These are phyloP conservation scores for Anarrhichthys ocellatus DNA, from an alignment of 2,113 vertebrate genomes.

Conservation along the genomic window DNA sequence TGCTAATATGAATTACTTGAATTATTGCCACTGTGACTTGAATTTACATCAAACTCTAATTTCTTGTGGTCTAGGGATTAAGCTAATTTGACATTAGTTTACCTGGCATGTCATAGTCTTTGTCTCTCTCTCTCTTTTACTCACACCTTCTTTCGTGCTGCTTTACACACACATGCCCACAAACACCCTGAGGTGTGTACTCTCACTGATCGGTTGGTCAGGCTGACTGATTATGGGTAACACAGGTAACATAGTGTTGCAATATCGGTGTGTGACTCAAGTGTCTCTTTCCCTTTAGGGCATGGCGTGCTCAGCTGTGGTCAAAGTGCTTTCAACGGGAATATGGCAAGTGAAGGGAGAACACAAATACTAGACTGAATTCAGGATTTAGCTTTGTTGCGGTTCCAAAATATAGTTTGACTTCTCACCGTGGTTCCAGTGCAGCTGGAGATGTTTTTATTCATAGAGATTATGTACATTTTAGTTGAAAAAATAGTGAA, in stretches of 20 bases:
- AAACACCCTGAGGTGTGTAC: constrained; percentile 24
- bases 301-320: constrained; percentile 21
- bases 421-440: neutral
- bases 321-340: constrained; percentile 23
- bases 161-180: neutral
- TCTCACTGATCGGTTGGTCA: constrained; percentile 37
- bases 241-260: constrained; percentile 15
- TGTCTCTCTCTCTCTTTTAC: neutral
- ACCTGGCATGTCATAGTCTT: neutral
- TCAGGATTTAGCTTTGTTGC: constrained; percentile 11
- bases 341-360: neutral
- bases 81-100: constrained; percentile 13
- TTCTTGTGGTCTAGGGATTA: constrained; percentile 21
- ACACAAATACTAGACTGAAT: constrained; percentile 23
- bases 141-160: neutral
- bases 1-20: neutral
- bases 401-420: neutral
- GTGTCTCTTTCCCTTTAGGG: constrained; percentile 4
- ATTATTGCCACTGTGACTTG: constrained; percentile 7
- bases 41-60: constrained; percentile 10
- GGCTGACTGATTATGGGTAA: constrained; percentile 26
- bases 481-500: neutral
- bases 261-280: constrained; percentile 17
- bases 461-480: neutral
- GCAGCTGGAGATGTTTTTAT: neutral